A percentile compares a stretch with the other conserved stretches of the same genome.
Conservation (phyloP, 2,888 invertebrate species). For the Pecten maximus region DNA sequence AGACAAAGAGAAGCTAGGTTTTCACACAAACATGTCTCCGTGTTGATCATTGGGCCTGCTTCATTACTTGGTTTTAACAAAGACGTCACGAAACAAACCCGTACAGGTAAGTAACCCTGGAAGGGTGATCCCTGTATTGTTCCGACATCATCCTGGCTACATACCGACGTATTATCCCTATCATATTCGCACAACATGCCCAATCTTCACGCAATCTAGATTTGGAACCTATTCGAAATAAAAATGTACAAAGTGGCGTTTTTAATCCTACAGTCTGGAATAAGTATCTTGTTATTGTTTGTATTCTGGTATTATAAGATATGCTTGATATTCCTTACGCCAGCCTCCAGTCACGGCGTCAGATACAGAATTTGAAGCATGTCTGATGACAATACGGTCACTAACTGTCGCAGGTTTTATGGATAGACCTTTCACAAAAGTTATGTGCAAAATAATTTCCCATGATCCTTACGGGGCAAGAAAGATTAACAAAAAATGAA, state of each 20-base stretch:
- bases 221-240: background rate
- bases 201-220: background rate
- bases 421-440: background rate
- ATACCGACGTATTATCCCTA: background rate
- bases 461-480: background rate
- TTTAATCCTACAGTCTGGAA: background rate
- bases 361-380: background rate
- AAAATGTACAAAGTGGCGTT: background rate
- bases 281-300: background rate
- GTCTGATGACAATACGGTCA: background rate
- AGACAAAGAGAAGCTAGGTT: background rate
- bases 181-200: background rate
- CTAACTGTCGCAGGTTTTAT: background rate
- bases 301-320: background rate
- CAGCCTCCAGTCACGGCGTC: background rate
- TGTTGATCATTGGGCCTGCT: background rate
- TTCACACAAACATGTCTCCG: constrained; percentile 15
- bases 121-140: background rate
- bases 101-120: background rate
- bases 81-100: background rate
- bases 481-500: background rate
- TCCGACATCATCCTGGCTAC: background rate
- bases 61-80: background rate
- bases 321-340: background rate
- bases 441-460: background rate